Conservation (phyloP, 2,113 vertebrate genomes). For the Campylomormyrus tamandua region DNA sequence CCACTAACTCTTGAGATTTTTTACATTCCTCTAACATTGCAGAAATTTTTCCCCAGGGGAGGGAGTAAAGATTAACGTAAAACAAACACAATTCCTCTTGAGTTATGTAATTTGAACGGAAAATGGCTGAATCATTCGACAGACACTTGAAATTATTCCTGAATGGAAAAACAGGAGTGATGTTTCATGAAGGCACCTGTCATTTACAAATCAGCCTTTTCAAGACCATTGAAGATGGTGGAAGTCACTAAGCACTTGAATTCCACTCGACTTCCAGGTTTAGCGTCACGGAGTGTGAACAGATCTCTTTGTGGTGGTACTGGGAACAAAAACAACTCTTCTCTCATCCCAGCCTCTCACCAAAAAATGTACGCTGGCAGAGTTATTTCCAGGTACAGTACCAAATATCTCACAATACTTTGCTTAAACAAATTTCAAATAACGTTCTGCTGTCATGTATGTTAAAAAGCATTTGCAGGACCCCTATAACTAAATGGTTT, state of each 20-base stretch:
- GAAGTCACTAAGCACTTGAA: not conserved
- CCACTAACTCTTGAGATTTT: constrained; percentile 24
- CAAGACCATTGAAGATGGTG: not conserved
- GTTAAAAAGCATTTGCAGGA: not conserved
- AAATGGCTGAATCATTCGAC: not conserved
- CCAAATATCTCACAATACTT: not conserved
- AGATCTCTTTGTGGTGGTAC: not conserved
- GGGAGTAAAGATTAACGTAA: constrained; percentile 1
- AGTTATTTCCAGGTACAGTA: not conserved
- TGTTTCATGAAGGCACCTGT: not conserved
- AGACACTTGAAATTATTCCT: not conserved
- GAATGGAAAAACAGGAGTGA: not conserved
- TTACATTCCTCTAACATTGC: constrained; percentile 22
- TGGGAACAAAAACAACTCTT: not conserved
- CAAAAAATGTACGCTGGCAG: not conserved
- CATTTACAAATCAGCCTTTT: not conserved
- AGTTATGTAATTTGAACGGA: not conserved
- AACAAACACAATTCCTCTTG: constrained; percentile 7
- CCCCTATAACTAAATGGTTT: not conserved
- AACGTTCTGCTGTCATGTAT: not conserved
- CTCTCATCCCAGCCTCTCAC: not conserved
- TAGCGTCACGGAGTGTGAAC: not conserved
- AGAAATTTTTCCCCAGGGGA: not conserved
- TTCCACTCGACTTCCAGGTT: not conserved
- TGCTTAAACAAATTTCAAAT: not conserved